Base-by-base conservation (phyloP, 2,113 vertebrate species). In the Romanogobio albipinnatus region DNA sequence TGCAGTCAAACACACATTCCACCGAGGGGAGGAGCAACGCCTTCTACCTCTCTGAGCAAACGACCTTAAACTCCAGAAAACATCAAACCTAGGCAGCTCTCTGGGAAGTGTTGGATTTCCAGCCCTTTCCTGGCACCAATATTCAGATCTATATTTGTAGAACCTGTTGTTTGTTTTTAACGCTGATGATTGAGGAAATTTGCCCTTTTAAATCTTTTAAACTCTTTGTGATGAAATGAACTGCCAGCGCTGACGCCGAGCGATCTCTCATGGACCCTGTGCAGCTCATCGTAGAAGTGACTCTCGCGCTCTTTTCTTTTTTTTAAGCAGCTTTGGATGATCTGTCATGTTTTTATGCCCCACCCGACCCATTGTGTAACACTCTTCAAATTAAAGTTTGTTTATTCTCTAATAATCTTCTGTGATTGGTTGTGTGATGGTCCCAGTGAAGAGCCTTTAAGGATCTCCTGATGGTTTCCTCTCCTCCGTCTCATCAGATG, bases 381-480 rank as follows among this genome's bases (percentile, higher is more conserved):
- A 96, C 96, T 96, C 95, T 97, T 96, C 89, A 96, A 98, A 98
- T 98, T 94, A 99, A 99, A 96, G 93, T 96, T 96, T 97, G 95
- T 97, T 97, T 97, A 96, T 97, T 96, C 93, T 93, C 91, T 89
- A 87, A 87, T 84, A 29, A 6, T 61, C 10, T 22, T 70, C 36
- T n/a, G 36, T 70, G 66, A 22, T n/a, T 70, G 33, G 17, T 9
- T 66, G 14, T 36, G 33, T 51, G 4, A 51, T 47, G 33, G 2
- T 33, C 29, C 29, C 29, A 2, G 1, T 29, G 29, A 29, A 1
- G 29, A 29, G 29, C n/a, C n/a, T n/a, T n/a, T n/a, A 29, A 29
- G 1, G 29, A 29, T 1, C 29, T 1, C 2, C 29, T 29, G 29
- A 29, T 29, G 29, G 29, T 29, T 29, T 29, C 29, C 29, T 29